A percentile compares a stretch with the other conserved stretches of the same genome.
Evolutionary conservation across 2,113 vertebrate species (phyloP).

Genomic region (Indicator indicator): DNA sequence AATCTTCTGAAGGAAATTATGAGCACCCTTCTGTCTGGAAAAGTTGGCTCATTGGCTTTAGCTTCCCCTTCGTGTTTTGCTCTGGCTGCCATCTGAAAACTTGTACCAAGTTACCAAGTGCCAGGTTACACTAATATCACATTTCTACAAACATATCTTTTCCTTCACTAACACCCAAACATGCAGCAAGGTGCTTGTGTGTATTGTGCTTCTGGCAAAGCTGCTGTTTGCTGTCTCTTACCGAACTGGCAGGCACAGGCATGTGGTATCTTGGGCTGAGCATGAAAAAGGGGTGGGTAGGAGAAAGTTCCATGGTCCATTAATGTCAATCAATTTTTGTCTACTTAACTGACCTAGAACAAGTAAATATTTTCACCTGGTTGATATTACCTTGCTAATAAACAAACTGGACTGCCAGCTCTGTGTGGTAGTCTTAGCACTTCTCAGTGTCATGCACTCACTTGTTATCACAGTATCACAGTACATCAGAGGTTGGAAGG

Average conservation of each 20-base stretch:
- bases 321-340: neutral
- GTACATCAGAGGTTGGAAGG: too few species aligned
- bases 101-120: neutral
- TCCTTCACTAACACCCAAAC: neutral
- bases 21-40: neutral
- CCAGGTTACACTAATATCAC: neutral
- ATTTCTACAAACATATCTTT: neutral
- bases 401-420: rapidly evolving
- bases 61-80: neutral
- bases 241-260: neutral
- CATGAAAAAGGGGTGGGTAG: neutral
- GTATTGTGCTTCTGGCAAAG: neutral
- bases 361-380: neutral
- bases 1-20: neutral
- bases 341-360: neutral
- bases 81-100: neutral
- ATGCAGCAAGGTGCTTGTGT: rapidly evolving
- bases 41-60: neutral
- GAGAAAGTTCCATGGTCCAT: neutral
- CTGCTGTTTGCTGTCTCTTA: neutral
- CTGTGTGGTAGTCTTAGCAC: neutral
- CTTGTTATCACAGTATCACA: neutral
- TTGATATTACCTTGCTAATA: neutral
- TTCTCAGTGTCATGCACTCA: neutral
- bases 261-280: neutral